phyloP scores from a whole-genome alignment of 2,113 vertebrate genomes.

The Rhabdornis inornatus region DNA sequence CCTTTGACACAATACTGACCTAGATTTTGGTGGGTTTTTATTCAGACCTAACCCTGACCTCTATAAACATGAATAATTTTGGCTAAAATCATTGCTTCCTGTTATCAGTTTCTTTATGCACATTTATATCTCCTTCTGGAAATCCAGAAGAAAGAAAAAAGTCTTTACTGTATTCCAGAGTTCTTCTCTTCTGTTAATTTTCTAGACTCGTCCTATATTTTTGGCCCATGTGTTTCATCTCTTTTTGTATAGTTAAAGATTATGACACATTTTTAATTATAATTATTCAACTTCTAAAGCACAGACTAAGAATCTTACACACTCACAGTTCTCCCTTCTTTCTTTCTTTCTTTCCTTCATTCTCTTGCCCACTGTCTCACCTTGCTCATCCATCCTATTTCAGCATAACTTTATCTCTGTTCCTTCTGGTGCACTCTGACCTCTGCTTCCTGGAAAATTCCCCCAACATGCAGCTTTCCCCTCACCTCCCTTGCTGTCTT shows the following conservation, averaged over 20 bases:
- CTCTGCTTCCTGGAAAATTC: not conserved
- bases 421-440: not conserved
- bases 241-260: not conserved
- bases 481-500: not conserved
- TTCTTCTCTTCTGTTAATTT: not conserved
- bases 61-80: not conserved
- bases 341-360: not conserved
- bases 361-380: not conserved
- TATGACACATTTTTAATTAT: not conserved
- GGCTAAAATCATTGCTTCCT: not conserved
- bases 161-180: not conserved
- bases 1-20: not conserved
- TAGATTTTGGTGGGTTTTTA: not conserved
- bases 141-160: not conserved
- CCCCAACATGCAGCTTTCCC: fast-evolving
- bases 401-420: not conserved
- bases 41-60: not conserved
- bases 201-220: not conserved
- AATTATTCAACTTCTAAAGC: not conserved
- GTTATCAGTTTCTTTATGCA: not conserved
- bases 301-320: not conserved
- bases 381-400: not conserved
- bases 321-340: fast-evolving
- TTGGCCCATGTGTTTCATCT: fast-evolving
- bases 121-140: not conserved